Evolutionary conservation across 2,888 invertebrate species (phyloP).

Genomic region (Orchestes rusci): DNA sequence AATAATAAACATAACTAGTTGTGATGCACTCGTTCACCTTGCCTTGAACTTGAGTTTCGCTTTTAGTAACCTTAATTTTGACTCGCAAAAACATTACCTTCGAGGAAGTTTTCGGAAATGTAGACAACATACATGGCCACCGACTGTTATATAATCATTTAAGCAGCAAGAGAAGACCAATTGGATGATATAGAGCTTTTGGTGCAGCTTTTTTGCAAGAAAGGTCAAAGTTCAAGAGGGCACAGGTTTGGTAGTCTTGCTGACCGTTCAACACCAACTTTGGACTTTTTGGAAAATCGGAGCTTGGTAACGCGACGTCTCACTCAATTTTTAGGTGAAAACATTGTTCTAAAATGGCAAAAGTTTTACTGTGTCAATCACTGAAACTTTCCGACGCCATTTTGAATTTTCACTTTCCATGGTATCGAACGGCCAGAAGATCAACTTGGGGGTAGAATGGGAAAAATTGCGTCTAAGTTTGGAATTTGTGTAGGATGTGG

Average conservation of each 20-base stretch:
- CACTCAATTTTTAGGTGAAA: too few species aligned
- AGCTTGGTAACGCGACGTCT: too few species aligned
- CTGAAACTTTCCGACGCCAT: slow-evolving; percentile 42
- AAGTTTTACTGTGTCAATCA: slow-evolving; percentile 33
- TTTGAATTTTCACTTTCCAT: slow-evolving; percentile 48
- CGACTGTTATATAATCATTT: slow-evolving; percentile 17
- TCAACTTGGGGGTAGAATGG: background rate
- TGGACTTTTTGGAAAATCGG: background rate
- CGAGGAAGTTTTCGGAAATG: slow-evolving; percentile 16
- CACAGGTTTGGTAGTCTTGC: too few species aligned
- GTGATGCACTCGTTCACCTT: slow-evolving; percentile 35
- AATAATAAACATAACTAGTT: slow-evolving; percentile 29
- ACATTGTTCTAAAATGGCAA: too few species aligned
- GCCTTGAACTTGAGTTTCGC: slow-evolving; percentile 40
- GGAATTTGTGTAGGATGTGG: too few species aligned
- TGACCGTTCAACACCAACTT: too few species aligned
- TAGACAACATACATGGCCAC: slow-evolving; percentile 23
- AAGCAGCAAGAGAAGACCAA: too few species aligned
- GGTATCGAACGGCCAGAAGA: slow-evolving; percentile 34
- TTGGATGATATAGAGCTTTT: too few species aligned
- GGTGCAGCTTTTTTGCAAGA: too few species aligned
- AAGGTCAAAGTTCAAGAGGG: slow-evolving; percentile 34
- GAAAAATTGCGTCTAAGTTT: background rate
- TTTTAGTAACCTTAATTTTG: slow-evolving; percentile 25
- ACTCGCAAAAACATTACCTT: slow-evolving; percentile 18